Percentiles rank a stretch among this genome's conserved stretches.
These are phyloP conservation scores for Lucifuga dentata DNA, from an alignment of 2,113 vertebrate species.

Conservation along the genomic window DNA sequence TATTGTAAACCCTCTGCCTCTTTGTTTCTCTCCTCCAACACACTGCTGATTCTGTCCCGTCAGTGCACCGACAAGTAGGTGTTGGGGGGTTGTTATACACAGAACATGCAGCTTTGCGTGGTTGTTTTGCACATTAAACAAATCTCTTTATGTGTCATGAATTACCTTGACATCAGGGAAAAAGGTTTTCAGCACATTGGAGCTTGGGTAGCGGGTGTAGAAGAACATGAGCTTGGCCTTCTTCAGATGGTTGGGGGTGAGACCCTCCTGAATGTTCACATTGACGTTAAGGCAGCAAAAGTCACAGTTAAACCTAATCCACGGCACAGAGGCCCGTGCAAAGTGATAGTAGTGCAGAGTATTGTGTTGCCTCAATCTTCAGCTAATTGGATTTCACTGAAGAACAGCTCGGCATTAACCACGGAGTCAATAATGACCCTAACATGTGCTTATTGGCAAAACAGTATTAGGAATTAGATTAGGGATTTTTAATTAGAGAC, in stretches of 20 bases:
- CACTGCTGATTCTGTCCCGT: slow-evolving; percentile 72
- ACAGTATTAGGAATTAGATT: slow-evolving; percentile 83
- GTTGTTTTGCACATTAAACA: not conserved
- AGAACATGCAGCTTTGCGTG: slow-evolving; percentile 26
- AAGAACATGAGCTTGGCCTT: slow-evolving; percentile 99
- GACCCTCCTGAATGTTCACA: slow-evolving; percentile 89
- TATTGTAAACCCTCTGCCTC: slow-evolving; percentile 80
- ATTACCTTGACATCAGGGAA: slow-evolving; percentile 96
- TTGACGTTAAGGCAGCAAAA: slow-evolving; percentile 86
- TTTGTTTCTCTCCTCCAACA: slow-evolving; percentile 81
- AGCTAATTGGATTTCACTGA: slow-evolving; percentile 78
- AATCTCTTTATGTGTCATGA: not conserved
- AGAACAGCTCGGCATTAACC: slow-evolving; percentile 79
- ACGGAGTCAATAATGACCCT: slow-evolving; percentile 82
- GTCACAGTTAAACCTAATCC: slow-evolving; percentile 45
- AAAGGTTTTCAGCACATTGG: slow-evolving; percentile 90
- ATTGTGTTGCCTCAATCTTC: slow-evolving; percentile 77
- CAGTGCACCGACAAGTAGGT: slow-evolving; percentile 69
- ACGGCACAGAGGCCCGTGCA: slow-evolving; percentile 44
- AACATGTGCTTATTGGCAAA: slow-evolving; percentile 84
- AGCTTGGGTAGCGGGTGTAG: slow-evolving; percentile 97
- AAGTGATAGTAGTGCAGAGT: slow-evolving; percentile 73
- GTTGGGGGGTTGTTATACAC: slow-evolving; percentile 31
- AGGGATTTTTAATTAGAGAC: slow-evolving; percentile 84
- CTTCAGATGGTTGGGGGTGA: slow-evolving; percentile 94